Conservation (phyloP, 2,113 vertebrate genomes). For the Ageneiosus marmoratus region DNA sequence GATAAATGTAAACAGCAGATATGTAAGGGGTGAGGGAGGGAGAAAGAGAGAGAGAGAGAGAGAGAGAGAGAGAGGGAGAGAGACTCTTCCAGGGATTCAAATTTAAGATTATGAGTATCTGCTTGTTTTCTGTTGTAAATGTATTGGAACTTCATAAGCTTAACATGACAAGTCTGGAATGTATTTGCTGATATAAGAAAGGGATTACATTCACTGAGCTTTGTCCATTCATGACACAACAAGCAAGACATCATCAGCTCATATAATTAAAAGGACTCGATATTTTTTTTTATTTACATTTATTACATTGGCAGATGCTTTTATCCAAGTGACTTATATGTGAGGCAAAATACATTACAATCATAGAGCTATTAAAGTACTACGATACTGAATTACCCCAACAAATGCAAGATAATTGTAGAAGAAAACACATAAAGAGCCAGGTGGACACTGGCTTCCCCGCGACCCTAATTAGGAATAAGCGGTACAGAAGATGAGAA, state of each 20-base stretch:
- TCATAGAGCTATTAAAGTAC: background rate
- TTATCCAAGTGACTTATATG: no score
- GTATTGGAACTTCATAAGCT: constrained; percentile 50
- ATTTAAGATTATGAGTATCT: constrained; percentile 45
- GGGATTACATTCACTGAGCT: constrained; percentile 18
- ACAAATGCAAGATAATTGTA: background rate
- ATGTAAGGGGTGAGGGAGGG: no score
- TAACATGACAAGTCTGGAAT: constrained; percentile 48
- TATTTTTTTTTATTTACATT: background rate
- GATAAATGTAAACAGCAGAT: background rate
- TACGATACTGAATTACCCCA: background rate
- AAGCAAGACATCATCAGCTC: background rate
- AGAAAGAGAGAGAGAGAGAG: no score
- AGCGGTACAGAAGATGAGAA: no score
- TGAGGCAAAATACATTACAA: background rate
- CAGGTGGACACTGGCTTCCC: no score
- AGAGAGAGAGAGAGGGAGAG: background rate
- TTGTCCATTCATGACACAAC: background rate
- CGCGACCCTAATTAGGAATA: no score
- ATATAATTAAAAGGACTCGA: background rate
- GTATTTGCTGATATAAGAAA: constrained; percentile 44
- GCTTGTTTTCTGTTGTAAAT: constrained; percentile 47
- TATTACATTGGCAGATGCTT: background rate
- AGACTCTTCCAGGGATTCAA: constrained; percentile 50
- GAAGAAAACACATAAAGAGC: background rate